phyloP scores from a whole-genome alignment of 2,113 vertebrate species.

The Alethe diademata region DNA sequence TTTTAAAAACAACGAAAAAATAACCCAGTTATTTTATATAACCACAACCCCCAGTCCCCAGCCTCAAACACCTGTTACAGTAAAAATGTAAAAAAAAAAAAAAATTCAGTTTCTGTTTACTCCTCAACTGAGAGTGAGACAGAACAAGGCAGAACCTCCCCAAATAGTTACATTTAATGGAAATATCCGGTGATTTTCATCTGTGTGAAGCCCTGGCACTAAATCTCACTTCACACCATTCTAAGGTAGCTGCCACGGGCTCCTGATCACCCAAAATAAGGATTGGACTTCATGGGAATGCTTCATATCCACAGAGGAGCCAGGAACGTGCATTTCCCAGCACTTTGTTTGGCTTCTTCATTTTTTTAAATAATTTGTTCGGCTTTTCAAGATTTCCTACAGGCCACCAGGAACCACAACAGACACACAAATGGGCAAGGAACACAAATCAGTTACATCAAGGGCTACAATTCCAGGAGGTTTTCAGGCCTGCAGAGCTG shows the following conservation, averaged over 20 bases:
- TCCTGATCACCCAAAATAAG: neutral
- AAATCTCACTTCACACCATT: neutral
- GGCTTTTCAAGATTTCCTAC: neutral
- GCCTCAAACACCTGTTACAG: neutral
- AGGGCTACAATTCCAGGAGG: neutral
- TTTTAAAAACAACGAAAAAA: neutral
- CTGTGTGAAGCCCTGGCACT: neutral
- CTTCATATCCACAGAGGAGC: rapidly evolving
- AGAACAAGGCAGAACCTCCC: neutral
- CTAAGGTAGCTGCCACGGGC: neutral
- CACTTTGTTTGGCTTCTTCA: neutral
- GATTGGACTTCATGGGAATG: neutral
- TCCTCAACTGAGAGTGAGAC: neutral
- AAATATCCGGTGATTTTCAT: neutral
- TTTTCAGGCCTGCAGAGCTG: neutral
- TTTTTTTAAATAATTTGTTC: neutral
- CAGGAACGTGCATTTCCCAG: neutral
- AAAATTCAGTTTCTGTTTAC: neutral
- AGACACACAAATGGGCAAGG: neutral
- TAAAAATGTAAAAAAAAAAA: neutral
- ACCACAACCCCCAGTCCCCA: neutral
- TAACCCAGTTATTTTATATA: neutral
- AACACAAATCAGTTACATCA: neutral
- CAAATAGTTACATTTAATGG: neutral
- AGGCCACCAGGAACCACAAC: neutral